Evolutionary conservation across 2,113 vertebrate species (phyloP), one percentile per base, ranked within the genome.

Genomic region (Nothobranchius kuhntae): DNA sequence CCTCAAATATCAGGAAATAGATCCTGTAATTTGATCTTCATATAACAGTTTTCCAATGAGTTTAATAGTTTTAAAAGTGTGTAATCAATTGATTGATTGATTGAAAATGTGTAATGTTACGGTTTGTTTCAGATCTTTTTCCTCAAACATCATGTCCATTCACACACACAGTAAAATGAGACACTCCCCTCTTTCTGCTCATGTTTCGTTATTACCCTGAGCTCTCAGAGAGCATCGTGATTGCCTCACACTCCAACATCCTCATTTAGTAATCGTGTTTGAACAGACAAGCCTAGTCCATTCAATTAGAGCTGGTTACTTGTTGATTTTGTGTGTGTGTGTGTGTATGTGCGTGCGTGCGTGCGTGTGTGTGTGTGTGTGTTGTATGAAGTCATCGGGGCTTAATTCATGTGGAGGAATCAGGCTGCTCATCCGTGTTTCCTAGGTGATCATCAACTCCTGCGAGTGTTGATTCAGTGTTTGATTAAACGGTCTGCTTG

Each of bases 401-500:
- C 53, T 79, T 76, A 63, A 86, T 82, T 80, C 74, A 55, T 56
- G 9, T 65, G 53, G 48, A 73, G 73, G 38, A 80, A 81, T 72
- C 67, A 67, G 70, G 73, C 69, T 56, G 68, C 78, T 84, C 70
- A n/a, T 85, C 63, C 64, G 78, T 83, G 84, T 86, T 90, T 82
- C 76, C 82, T 76, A 66, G 86, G 86, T 85, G 80, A 89, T 88
- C 51, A 42, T 78, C 83, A 52, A 71, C 72, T 69, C 45, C 71
- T 61, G 44, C 47, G 60, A 79, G 65, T 61, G 65, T 78, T 40
- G 48, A 64, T 51, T 71, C 56, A 79, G 59, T 60, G 68, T 70
- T 81, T 85, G 69, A 52, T 75, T 66, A 80, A 69, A 53, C 13
- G n/a, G 53, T 60, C 53, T 68, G 71, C 38, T 58, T 71, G 53